Base-by-base conservation (phyloP, 1,140 invertebrate genomes). In the Heliothis virescens region DNA sequence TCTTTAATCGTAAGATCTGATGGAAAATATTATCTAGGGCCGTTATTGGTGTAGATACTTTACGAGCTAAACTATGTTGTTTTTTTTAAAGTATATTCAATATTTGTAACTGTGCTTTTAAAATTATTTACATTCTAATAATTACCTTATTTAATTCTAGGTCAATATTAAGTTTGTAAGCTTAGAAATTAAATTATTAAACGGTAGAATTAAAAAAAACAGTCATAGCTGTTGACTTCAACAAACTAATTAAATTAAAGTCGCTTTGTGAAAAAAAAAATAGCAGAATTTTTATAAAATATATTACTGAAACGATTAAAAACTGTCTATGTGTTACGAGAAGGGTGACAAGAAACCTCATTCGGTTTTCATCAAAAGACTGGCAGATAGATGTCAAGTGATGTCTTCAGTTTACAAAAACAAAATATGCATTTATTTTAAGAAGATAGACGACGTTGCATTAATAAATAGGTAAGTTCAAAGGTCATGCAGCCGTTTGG, bases 1-100 rank as follows among this genome's bases (percentile, higher is more conserved):
- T 52, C 69, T 82, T 84, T 80, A 52, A 79, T 78, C 79, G 78
- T 55, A 75, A 72, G 18, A 21, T 16, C 48, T 48, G 4, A n/a
- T 53, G 10, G 52, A 21, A 2, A 69, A 55, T 34, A 2, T 72
- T 72, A 7, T 72, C 13, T n/a, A 69, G 21, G 50, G 18, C 26
- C 15, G 13, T 7, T 41, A 0, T 12, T 26, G 7, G 10, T 59
- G 57, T 21, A 26, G 18, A 59, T 21, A 10, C 11, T 5, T 59
- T 59, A 4, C 29, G 4, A 34, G 29, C 4, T 34, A 34, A 34
- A 34, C n/a, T n/a, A n/a, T n/a, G n/a, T n/a, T 26, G 21, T 26
- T 26, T 1, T 26, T 26, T 26, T 26, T 26, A 57, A n/a, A n/a
- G n/a, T n/a, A 2, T 57, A 7, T 57, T 21, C 55, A 57, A 11